Evolutionary conservation across 1,140 invertebrate species (phyloP).

Genomic region (Panagrolaimus sp.): DNA sequence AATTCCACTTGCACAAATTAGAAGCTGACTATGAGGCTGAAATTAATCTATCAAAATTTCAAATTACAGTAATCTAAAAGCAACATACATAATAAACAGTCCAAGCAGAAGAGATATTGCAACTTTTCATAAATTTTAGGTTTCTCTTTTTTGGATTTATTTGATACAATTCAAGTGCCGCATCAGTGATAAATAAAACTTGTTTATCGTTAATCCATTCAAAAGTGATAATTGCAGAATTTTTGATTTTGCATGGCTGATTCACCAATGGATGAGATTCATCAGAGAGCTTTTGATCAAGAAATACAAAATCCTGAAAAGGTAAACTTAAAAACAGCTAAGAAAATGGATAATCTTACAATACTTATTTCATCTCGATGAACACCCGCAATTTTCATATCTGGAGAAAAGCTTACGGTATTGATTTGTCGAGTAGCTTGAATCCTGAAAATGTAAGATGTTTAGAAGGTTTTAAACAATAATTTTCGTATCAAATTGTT

Average conservation of each 20-base stretch:
- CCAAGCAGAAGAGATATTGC: conserved; percentile 18
- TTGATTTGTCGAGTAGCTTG: conserved; percentile 25
- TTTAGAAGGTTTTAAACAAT: neutral
- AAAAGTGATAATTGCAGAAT: conserved; percentile 15
- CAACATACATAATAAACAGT: conserved; percentile 32
- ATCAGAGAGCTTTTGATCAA: neutral
- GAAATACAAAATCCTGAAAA: neutral
- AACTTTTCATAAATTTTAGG: conserved; percentile 27
- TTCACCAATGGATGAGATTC: neutral
- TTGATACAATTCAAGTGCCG: conserved; percentile 28
- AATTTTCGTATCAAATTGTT: neutral
- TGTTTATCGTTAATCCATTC: conserved; percentile 30
- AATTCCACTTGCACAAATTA: conserved; percentile 28
- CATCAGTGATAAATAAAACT: conserved; percentile 23
- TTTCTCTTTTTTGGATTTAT: conserved; percentile 28
- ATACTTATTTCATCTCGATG: conserved; percentile 12
- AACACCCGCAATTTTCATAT: conserved; percentile 24
- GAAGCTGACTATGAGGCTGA: conserved; percentile 34
- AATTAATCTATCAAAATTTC: neutral
- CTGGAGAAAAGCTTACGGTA: conserved; percentile 32
- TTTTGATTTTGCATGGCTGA: conserved; percentile 20
- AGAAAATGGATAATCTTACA: conserved; percentile 16
- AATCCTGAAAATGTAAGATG: conserved; percentile 12
- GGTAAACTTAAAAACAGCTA: conserved; percentile 30
- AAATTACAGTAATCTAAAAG: neutral